phyloP scores from a whole-genome alignment of 2,113 vertebrate species.

The Aphyosemion australe region DNA sequence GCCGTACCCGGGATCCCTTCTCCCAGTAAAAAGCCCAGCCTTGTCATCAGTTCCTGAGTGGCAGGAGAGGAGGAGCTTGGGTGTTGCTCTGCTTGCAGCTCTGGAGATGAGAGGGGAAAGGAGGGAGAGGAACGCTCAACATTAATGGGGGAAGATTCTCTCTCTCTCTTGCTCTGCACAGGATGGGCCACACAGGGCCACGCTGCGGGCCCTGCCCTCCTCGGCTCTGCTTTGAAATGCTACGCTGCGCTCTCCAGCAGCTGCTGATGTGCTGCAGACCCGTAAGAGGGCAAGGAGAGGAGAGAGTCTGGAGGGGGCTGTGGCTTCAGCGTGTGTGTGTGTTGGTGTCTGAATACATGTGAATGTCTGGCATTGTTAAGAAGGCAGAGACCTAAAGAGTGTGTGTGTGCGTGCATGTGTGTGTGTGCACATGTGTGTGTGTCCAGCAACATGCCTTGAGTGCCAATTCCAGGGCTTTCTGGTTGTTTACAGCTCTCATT shows the following conservation, averaged over 20 bases:
- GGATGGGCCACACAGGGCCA: constrained; percentile 62
- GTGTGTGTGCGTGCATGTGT: not conserved
- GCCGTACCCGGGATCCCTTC: constrained; percentile 94
- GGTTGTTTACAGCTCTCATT: constrained; percentile 67
- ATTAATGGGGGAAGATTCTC: constrained; percentile 47
- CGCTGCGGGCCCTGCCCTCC: constrained; percentile 51
- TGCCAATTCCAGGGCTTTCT: constrained; percentile 55
- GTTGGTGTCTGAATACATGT: constrained; percentile 42
- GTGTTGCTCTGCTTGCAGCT: constrained; percentile 87
- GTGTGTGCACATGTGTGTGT: not conserved
- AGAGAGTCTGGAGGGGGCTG: constrained; percentile 9
- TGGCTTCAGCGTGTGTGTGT: constrained; percentile 12
- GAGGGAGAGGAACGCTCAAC: constrained; percentile 50
- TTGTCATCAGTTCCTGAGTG: constrained; percentile 98
- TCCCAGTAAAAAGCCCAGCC: constrained; percentile 96
- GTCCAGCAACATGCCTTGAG: constrained; percentile 40
- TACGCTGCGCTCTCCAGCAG: constrained; percentile 59
- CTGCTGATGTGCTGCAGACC: constrained; percentile 67
- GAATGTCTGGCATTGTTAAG: constrained; percentile 57
- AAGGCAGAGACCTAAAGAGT: constrained; percentile 15
- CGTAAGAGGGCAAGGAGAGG: constrained; percentile 33
- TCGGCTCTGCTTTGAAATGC: constrained; percentile 48
- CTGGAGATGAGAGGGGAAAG: constrained; percentile 67
- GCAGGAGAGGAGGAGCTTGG: constrained; percentile 93
- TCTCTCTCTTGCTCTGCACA: constrained; percentile 37